Evolutionary conservation across 1,140 invertebrate genomes (phyloP), one percentile per base, ranked within the genome.

Genomic region (Carposina sasakii): DNA sequence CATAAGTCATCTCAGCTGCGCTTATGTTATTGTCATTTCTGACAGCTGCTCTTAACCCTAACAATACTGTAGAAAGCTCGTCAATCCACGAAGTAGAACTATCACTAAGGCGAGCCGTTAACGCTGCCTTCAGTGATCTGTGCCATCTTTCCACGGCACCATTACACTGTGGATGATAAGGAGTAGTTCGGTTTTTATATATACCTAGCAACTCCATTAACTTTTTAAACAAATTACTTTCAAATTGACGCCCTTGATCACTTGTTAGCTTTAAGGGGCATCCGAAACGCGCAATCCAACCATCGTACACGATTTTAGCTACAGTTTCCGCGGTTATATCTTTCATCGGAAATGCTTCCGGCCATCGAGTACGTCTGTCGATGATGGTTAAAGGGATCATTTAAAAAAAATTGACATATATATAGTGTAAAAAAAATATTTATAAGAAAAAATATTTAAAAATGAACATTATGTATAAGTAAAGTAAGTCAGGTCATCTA

Each of bases 211-310:
- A 13, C 26, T 41, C 24, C 16, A 17, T 44, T 33, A 71, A 34
- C 3, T 64, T 20, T 5, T 45, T 49, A 15, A 65, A 71, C 3
- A 76, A 30, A 8, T 42, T 23, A 9, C 55, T 60, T 37, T 69
- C 48, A 30, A 60, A 66, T 46, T 64, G 57, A 13, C 50, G 22
- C n/a, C 64, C 68, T 37, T 66, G 66, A 30, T 85, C 78, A 0
- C 64, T 67, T 6, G 64, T 76, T 17, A 79, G 57, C 19, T 17
- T 43, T 0, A 39, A 8, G 0, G 72, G 69, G 2, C 53, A 30
- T 0, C 81, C 82, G 47, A 63, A 86, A n/a, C 71, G 54, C 0
- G 57, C 24, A 16, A 86, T 65, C 70, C 76, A 84, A 1, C 39
- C 43, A n/a, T 42, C 40, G 17, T 71, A 51, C 16, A 87, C 58